Evolutionary conservation across 2,888 invertebrate species (phyloP), one percentile per base, ranked within the genome.

Genomic region (Lasioglossum zephyrum): DNA sequence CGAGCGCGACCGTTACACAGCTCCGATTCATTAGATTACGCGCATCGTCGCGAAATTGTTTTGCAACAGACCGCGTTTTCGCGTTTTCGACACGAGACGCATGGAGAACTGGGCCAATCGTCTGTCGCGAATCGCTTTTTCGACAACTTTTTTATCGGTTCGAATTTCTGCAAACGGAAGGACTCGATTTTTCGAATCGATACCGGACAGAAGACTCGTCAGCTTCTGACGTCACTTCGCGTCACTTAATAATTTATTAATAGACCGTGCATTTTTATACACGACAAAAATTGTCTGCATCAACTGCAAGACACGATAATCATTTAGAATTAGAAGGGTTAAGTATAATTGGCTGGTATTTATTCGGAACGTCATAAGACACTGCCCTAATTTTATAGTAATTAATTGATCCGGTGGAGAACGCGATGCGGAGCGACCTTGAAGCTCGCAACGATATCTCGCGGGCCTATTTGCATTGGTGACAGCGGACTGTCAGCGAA

Each of bases 21-120:
- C 85, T 75, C 49, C 73, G 85, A 79, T 84, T 85, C 85, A 36
- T 79, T 85, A 79, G 85, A 85, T 85, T 85, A 79, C 75, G 63
- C 36, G 26, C 44, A 13, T 18, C 69, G 36, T 26, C 47, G 44
- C 31, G 63, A 31, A 36, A 39, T 41, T 31, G 47, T 83, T 73
- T 41, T 76, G 83, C 63, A 73, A 83, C 44, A 31, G 16, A 1
- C 26, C 13, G 26, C 11, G 60, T 13, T 31, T 31, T 16, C 66
- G 36, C 66, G 66, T 66, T 66, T 66, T 31, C 36, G 36, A 8
- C 66, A 5, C 63, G 8, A 13, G 26, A n/a, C 26, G 2, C 11
- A 26, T 31, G 18, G 18, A 31, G 66, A 66, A 66, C 66, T 66
- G 66, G 66, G 31, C 3, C 66, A 66, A 8, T 26, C 26, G 26